Evolutionary conservation across 2,113 vertebrate genomes (phyloP).

Genomic region (Axis porcinus): DNA sequence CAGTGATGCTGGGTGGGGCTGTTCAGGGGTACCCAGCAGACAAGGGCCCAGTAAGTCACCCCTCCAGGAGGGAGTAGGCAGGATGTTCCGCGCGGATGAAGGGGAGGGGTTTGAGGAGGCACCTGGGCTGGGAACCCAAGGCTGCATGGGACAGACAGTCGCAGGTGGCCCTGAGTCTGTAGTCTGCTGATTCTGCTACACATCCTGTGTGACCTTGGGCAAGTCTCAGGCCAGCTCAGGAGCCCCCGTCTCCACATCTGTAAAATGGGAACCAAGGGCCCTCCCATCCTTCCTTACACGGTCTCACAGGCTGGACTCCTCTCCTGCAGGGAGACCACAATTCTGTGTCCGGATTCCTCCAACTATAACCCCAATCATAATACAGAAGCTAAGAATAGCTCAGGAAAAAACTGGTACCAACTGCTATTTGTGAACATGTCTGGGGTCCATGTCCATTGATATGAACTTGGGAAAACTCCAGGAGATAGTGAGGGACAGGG

Average conservation of each 20-base stretch:
- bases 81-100: accelerated
- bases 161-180: not conserved
- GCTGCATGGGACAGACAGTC: not conserved
- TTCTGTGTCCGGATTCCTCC: not conserved
- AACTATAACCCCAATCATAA: accelerated
- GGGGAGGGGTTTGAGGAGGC: too few relatives aligned
- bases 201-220: not conserved
- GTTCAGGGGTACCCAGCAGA: accelerated
- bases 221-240: accelerated
- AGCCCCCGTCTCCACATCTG: not conserved
- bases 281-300: not conserved
- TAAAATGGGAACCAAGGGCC: not conserved
- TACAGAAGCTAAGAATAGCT: not conserved
- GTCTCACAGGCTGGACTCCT: not conserved
- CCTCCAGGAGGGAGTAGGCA: not conserved
- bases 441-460: not conserved
- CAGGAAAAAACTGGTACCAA: accelerated
- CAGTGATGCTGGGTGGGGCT: not conserved
- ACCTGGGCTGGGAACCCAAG: not conserved
- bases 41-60: accelerated
- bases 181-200: not conserved
- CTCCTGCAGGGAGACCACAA: not conserved
- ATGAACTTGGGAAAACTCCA: not conserved
- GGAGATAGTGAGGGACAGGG: not conserved
- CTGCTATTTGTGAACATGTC: accelerated